Evolutionary conservation across 2,888 invertebrate species (phyloP), one percentile per base, ranked within the genome.

Genomic region (Mellilla xanthometata): DNA sequence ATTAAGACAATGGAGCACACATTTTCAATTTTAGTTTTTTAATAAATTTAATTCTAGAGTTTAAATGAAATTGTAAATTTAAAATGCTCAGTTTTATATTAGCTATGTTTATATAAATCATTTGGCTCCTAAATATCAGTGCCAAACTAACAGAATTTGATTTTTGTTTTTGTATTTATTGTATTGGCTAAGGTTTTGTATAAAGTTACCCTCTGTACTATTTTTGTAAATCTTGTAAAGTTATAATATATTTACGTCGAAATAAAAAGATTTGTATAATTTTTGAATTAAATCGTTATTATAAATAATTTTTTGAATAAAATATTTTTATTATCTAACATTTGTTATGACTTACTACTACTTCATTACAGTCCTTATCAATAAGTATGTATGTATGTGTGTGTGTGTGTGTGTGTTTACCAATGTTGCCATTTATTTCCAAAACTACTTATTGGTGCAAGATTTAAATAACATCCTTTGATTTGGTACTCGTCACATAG

Each of bases 241-340:
- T 73, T 56, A 54, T 54, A 57, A 53, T 52, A 58, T 64, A 62
- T 68, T n/a, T 62, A 62, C 62, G 36, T 42, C 64, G 66, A 55
- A 55, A 52, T 55, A 58, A 63, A 64, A 72, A 65, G 63, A 67
- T 65, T 68, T 73, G 68, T 71, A 75, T 66, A 50, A 65, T 63
- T 71, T 68, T 74, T 69, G 67, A 67, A 62, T 69, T 72, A 67
- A 61, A 65, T 61, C 64, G 73, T 72, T 83, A 70, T 74, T 62
- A 61, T 74, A 63, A 62, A 76, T 78, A 72, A 74, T 71, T 80
- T 78, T 79, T 77, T 63, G 60, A 83, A 78, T 83, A 81, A 81
- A 84, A 76, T 73, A 75, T 76, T 77, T 82, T 77, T 46, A 71
- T 73, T 72, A 68, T 72, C 54, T 58, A 48, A 38, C 48, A 2